Evolutionary conservation across 2,113 vertebrate genomes (phyloP).

Genomic region (Eubucco bourcierii): DNA sequence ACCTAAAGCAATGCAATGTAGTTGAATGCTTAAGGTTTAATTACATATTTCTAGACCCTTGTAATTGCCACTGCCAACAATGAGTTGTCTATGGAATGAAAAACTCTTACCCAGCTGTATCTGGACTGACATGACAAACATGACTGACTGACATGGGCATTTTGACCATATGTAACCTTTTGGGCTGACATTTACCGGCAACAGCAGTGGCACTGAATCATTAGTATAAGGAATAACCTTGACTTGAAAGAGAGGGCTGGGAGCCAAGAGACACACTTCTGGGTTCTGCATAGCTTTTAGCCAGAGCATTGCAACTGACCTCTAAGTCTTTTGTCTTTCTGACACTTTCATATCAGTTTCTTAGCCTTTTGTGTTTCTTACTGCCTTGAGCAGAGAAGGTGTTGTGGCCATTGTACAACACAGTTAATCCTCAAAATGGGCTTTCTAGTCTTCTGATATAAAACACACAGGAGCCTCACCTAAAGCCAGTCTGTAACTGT

Average conservation of each 20-base stretch:
- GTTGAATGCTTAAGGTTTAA: neutral
- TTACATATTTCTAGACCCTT: neutral
- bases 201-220: neutral
- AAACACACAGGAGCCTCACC: neutral
- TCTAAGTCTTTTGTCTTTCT: neutral
- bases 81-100: neutral
- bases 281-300: neutral
- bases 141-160: too few species aligned
- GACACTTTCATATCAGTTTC: neutral
- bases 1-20: neutral
- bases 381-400: neutral
- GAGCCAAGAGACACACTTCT: neutral
- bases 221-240: neutral
- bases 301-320: neutral
- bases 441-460: neutral
- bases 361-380: neutral
- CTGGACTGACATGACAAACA: neutral
- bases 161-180: neutral
- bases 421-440: neutral
- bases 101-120: neutral
- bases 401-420: accelerated
- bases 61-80: neutral
- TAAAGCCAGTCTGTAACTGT: neutral
- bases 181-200: neutral
- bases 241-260: neutral